Evolutionary conservation across 2,113 vertebrate genomes (phyloP).

Genomic region (Neotoma lepida): DNA sequence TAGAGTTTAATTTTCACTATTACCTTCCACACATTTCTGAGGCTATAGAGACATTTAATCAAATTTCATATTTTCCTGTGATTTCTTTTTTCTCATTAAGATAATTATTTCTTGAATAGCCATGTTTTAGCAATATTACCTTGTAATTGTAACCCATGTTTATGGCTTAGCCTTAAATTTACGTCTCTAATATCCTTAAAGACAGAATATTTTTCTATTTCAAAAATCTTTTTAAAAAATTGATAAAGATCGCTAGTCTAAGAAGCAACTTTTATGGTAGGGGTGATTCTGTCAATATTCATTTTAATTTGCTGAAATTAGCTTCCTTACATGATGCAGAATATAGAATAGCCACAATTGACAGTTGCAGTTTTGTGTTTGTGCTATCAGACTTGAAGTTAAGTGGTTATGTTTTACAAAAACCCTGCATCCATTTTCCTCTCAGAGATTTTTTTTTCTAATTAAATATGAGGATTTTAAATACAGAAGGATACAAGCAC

Average conservation of each 20-base stretch:
- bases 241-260: background rate
- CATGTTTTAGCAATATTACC: background rate
- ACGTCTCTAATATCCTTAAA: background rate
- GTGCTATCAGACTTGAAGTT: background rate
- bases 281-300: background rate
- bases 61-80: background rate
- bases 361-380: background rate
- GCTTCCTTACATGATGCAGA: background rate
- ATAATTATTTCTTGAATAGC: background rate
- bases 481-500: background rate
- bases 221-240: slow-evolving; percentile 22
- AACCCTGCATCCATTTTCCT: background rate
- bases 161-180: background rate
- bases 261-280: background rate
- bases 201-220: background rate
- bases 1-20: background rate
- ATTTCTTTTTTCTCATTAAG: slow-evolving; percentile 28
- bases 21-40: background rate
- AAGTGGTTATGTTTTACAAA: background rate
- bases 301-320: background rate
- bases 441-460: background rate
- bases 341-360: background rate
- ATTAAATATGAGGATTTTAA: background rate
- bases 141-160: background rate
- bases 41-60: background rate